Evolutionary conservation across 2,888 invertebrate genomes (phyloP).

Genomic region (Acanthacorydalis orientalis): DNA sequence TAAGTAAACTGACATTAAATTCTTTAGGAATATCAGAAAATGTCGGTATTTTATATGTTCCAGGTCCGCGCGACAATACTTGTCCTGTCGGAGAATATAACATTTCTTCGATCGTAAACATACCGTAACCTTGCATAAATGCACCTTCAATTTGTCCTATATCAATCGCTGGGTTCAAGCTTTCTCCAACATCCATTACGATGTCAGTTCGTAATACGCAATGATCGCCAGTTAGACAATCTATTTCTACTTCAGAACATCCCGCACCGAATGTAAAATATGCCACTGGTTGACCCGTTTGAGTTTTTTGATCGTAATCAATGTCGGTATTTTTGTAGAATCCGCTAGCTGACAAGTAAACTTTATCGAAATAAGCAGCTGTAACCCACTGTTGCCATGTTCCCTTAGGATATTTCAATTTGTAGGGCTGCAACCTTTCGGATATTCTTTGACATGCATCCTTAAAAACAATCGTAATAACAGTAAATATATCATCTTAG

Average conservation of each 20-base stretch:
- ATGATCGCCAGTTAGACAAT: conserved; percentile 88
- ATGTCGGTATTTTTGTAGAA: conserved; percentile 63
- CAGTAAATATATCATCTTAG: neutral
- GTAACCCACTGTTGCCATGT: conserved; percentile 74
- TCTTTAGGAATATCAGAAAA: conserved; percentile 81
- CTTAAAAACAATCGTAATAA: conserved; percentile 20
- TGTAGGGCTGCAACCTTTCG: conserved; percentile 57
- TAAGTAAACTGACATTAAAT: conserved; percentile 83
- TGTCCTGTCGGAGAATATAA: conserved; percentile 72
- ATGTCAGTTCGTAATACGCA: conserved; percentile 77
- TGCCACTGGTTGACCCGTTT: conserved; percentile 56
- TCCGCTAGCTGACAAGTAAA: conserved; percentile 69
- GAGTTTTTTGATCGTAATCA: conserved; percentile 51
- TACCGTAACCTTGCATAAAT: conserved; percentile 86
- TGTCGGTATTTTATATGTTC: conserved; percentile 86
- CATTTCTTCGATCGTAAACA: conserved; percentile 81
- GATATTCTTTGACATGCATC: conserved; percentile 63
- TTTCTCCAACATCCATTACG: conserved; percentile 92
- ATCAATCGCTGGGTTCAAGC: conserved; percentile 91
- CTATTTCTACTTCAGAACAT: conserved; percentile 80
- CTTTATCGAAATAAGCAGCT: conserved; percentile 57
- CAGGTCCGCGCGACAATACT: conserved; percentile 74
- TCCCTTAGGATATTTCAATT: conserved; percentile 54
- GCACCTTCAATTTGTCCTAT: conserved; percentile 94
- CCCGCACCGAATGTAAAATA: conserved; percentile 81